These are phyloP conservation scores for Spicauda simplicius DNA, from an alignment of 2,888 invertebrate species.

Conservation along the genomic window DNA sequence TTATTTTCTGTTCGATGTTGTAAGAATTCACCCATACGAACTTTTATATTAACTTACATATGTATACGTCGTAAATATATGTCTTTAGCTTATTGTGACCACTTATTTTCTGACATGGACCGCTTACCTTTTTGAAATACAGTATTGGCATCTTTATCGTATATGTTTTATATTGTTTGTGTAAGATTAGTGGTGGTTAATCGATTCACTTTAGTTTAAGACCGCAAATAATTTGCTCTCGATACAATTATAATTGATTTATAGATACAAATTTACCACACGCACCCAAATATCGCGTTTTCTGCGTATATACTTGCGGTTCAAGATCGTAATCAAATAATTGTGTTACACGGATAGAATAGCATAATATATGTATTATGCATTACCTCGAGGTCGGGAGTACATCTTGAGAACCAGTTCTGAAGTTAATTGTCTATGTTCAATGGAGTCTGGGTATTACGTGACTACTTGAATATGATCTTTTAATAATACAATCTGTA, in stretches of 20 bases:
- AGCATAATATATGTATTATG: constrained; percentile 31
- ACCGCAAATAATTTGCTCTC: constrained; percentile 16
- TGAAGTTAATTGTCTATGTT: constrained; percentile 44
- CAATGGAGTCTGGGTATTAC: constrained; percentile 41
- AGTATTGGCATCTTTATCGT: too few species aligned
- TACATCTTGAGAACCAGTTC: constrained; percentile 51
- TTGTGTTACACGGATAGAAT: constrained; percentile 23
- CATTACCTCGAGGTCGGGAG: constrained; percentile 18
- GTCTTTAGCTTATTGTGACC: too few species aligned
- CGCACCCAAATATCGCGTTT: constrained; percentile 18
- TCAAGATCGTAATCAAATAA: constrained; percentile 44
- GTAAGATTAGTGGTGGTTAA: background rate
- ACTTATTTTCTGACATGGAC: too few species aligned
- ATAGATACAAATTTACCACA: constrained; percentile 21
- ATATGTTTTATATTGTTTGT: background rate
- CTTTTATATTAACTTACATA: too few species aligned
- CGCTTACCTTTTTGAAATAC: too few species aligned
- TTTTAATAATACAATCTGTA: background rate
- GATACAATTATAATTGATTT: constrained; percentile 17
- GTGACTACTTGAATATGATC: constrained; percentile 9
- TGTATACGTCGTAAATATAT: too few species aligned
- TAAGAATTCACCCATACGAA: too few species aligned
- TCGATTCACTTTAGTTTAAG: constrained; percentile 5
- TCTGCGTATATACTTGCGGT: constrained; percentile 38
- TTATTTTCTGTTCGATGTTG: background rate